A percentile compares a stretch with the other conserved stretches of the same genome.
These are phyloP conservation scores for Setophaga kirtlandii DNA, from an alignment of 2,113 vertebrate species.

Conservation along the genomic window DNA sequence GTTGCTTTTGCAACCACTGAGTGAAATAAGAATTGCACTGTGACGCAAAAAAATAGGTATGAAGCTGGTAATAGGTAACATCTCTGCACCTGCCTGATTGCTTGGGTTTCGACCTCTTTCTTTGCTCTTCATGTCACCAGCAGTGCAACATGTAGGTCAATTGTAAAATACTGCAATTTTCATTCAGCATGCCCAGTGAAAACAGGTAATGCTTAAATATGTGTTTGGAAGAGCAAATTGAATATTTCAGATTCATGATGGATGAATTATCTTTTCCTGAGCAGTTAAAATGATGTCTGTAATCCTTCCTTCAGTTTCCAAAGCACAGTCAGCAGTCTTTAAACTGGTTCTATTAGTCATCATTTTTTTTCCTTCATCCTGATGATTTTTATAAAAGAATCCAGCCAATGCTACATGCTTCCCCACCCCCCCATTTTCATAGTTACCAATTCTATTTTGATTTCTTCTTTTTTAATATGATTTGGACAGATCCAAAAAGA, in stretches of 20 bases:
- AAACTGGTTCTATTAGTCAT: neutral
- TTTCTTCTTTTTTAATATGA: neutral
- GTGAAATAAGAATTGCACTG: neutral
- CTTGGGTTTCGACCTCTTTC: neutral
- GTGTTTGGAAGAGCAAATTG: neutral
- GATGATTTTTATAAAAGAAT: neutral
- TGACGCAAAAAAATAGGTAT: neutral
- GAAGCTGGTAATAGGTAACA: neutral
- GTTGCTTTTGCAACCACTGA: neutral
- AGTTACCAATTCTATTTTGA: neutral
- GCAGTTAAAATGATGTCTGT: neutral
- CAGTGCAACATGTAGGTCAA: neutral
- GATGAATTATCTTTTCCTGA: neutral
- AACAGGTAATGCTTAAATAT: neutral
- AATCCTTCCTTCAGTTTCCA: neutral
- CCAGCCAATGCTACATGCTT: rapidly evolving
- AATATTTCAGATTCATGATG: neutral
- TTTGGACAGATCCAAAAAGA: neutral
- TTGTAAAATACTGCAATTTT: neutral
- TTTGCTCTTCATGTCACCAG: neutral
- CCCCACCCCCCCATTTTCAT: neutral
- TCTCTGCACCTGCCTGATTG: neutral
- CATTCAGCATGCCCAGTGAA: neutral
- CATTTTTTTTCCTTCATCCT: neutral
- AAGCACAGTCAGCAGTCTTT: neutral